Evolutionary conservation across 2,797 vertebrate genomes (phyloP), one percentile per base, ranked within the genome.

Genomic region (Gadopsis marmoratus): DNA sequence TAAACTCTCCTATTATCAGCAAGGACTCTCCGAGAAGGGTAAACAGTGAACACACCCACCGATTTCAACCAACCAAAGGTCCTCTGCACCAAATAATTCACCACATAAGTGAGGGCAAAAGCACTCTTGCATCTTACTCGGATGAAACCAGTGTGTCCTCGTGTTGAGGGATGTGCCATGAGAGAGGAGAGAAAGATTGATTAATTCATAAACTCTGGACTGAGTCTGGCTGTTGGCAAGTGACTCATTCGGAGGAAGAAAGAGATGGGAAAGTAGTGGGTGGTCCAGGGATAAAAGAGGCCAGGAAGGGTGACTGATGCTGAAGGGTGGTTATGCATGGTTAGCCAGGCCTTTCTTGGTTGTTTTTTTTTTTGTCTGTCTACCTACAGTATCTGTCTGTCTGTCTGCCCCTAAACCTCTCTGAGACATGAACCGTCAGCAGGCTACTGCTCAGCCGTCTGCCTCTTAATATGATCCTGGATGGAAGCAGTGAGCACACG

Each of bases 191-290:
- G 59, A 68, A 76, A 16, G 59, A 63, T 76, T 84, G 72, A 90
- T 90, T 86, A 82, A 86, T 91, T 90, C 56, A 89, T 92, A 69
- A 87, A 83, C 56, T 76, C 29, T 35, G 64, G 23, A 50, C 62
- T 43, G 84, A 83, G 59, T 61, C 65, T 1, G 37, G 53, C 64
- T 79, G 60, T 69, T 90, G 77, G 37, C 56, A 85, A 67, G 74
- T 89, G 86, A 91, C 76, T 91, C 85, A 87, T 81, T 77, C 63
- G 70, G 72, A 26, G 33, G 41, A 66, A 68, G 63, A 85, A 82
- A 81, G 77, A 62, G 72, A 76, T 54, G 35, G 60, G 56, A 63
- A 75, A 73, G 16, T 51, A 64, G 86, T 68, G 80, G 79, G 77
- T 77, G 81, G 78, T 69, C 76, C 61, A 39, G 67, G 79, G 84